Evolutionary conservation across 2,888 invertebrate species (phyloP).

Genomic region (Ochropleura leucogaster): DNA sequence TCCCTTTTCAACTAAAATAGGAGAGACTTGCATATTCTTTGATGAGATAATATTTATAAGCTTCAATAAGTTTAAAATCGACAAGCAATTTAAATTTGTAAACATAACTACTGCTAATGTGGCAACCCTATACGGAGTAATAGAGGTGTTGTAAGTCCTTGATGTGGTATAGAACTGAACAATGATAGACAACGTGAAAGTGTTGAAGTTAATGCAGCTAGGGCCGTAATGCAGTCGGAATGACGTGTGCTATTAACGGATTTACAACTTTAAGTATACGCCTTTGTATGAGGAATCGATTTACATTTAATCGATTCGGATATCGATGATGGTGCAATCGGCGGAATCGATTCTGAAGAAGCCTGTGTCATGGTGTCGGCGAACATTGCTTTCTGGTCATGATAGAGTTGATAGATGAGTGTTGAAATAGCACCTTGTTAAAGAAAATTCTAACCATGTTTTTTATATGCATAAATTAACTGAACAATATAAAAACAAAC

Average conservation of each 20-base stretch:
- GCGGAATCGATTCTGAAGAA: slow-evolving; percentile 58
- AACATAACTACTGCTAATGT: not conserved
- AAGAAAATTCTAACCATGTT: slow-evolving; percentile 30
- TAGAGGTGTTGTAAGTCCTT: slow-evolving; percentile 65
- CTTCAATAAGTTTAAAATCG: not conserved
- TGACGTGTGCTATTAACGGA: slow-evolving; percentile 73
- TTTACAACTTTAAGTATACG: slow-evolving; percentile 70
- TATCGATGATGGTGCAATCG: slow-evolving; percentile 64
- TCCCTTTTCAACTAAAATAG: too few relatives aligned
- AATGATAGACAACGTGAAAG: slow-evolving; percentile 74
- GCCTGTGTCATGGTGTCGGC: slow-evolving; percentile 61
- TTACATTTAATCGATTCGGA: slow-evolving; percentile 68
- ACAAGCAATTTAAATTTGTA: not conserved
- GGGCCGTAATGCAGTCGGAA: slow-evolving; percentile 68
- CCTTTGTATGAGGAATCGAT: slow-evolving; percentile 68
- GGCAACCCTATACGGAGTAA: slow-evolving; percentile 44
- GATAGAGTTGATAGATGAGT: slow-evolving; percentile 28
- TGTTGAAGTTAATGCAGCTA: slow-evolving; percentile 71
- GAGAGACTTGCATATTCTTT: too few relatives aligned
- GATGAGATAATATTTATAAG: not conserved
- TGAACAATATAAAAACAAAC: slow-evolving; percentile 16
- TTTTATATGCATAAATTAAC: slow-evolving; percentile 7
- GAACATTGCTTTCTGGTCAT: slow-evolving; percentile 33
- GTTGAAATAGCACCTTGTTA: slow-evolving; percentile 31
- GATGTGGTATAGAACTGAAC: slow-evolving; percentile 69